Conservation (phyloP, 1,140 invertebrate species). For the Heliconius congener region DNA sequence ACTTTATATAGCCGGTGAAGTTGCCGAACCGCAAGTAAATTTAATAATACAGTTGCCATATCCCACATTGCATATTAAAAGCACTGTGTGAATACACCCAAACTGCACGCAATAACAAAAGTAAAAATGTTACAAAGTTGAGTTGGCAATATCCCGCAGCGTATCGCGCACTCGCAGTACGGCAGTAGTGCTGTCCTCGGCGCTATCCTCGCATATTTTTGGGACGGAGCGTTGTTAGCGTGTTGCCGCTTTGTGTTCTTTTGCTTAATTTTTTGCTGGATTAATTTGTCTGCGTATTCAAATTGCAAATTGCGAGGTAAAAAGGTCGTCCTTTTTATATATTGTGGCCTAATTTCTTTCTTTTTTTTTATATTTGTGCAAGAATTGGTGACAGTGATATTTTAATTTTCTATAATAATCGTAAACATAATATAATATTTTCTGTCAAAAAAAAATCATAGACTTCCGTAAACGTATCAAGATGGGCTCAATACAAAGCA, state of each 20-base stretch:
- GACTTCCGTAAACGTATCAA: conserved; percentile 46
- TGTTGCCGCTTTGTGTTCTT: conserved; percentile 66
- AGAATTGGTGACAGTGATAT: conserved; percentile 30
- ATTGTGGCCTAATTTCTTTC: conserved; percentile 41
- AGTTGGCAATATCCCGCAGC: conserved; percentile 48
- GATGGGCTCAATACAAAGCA: conserved; percentile 56
- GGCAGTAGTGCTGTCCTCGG: conserved; percentile 58
- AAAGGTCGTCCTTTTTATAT: conserved; percentile 70
- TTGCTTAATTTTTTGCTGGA: conserved; percentile 75
- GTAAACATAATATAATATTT: conserved; percentile 13
- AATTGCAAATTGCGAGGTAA: conserved; percentile 78
- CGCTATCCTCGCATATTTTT: conserved; percentile 58
- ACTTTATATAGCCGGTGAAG: conserved; percentile 30
- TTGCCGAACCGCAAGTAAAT: conserved; percentile 26
- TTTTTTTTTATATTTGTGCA: conserved; percentile 16
- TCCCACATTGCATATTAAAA: conserved; percentile 37
- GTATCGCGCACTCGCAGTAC: conserved; percentile 32
- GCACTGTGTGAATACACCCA: conserved; percentile 35
- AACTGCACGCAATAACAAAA: conserved; percentile 43
- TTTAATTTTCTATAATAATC: conserved; percentile 28
- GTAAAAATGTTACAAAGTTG: conserved; percentile 55
- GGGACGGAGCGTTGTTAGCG: conserved; percentile 61
- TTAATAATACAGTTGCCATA: conserved; percentile 33
- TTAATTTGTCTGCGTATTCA: conserved; percentile 80
- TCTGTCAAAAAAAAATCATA: conserved; percentile 25